Base-by-base conservation (phyloP, 1,140 invertebrate species). In the Ruditapes philippinarum region DNA sequence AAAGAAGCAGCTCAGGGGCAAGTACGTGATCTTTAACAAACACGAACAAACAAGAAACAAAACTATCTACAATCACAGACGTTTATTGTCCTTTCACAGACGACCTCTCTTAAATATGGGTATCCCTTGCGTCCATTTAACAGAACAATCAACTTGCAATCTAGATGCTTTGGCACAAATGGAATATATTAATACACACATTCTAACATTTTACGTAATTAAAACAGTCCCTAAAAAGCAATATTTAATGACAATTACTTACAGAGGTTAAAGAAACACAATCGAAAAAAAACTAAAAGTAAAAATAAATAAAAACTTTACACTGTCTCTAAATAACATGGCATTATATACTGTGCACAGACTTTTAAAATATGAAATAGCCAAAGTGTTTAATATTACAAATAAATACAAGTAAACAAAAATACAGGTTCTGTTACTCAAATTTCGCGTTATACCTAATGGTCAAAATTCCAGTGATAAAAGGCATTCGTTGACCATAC, bases 171-270 rank as follows among this genome's bases (percentile, higher is more conserved):
- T 78, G 74, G 45, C 74, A 78, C 31, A 78, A 28, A 78, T 49
- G 42, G 42, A 51, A 74, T 74, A 78, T 78, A 78, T 78, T 57
- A 40, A 31, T 78, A 78, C 74, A 78, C 74, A 33, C 74, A 78
- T 78, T 51, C 74, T 78, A 78, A 31, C 74, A 74, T 25, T 78
- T 31, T 22, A 54, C 45, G 45, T 78, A 22, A 40, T 25, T 33
- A 45, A 76, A 74, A 74, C 38, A 78, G 17, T 51, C 45, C 45
- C 74, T 49, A 51, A 33, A 31, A 78, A 78, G 42, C 45, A 51
- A 78, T 78, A 78, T 78, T 54, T 78, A 78, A 78, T 78, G 74
- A 78, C 19, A 78, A 78, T 49, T 78, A 78, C 74, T 78, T 78
- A 78, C 74, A 78, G 42, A 78, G 74, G 74, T 5, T 78, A 74